A percentile compares a stretch with the other conserved stretches of the same genome.
Evolutionary conservation across 2,888 invertebrate species (phyloP).

Genomic region (Pegoplata infirma): DNA sequence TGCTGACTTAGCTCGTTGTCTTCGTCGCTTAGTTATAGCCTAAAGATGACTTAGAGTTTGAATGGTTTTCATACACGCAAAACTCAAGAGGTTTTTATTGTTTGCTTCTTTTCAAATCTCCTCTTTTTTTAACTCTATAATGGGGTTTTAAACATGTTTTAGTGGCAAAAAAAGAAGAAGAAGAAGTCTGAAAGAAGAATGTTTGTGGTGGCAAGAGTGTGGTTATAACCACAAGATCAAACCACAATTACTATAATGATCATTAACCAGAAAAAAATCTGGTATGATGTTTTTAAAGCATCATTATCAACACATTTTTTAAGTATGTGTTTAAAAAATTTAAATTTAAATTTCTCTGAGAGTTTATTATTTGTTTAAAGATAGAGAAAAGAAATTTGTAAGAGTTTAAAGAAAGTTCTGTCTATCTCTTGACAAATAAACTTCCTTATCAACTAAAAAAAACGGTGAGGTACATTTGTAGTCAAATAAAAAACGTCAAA

Average conservation of each 20-base stretch:
- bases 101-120: conserved; percentile 9
- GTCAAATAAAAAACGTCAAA: no score
- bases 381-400: not conserved
- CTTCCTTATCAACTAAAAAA: not conserved
- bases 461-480: not conserved
- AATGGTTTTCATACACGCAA: conserved; percentile 49
- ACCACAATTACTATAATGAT: conserved; percentile 45
- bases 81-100: conserved; percentile 18
- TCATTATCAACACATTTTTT: not conserved
- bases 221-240: conserved; percentile 46
- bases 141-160: not conserved
- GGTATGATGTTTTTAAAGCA: conserved; percentile 14
- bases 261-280: conserved; percentile 11
- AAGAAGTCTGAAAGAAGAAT: conserved; percentile 34
- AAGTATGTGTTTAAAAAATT: not conserved
- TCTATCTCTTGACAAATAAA: not conserved
- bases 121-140: not conserved
- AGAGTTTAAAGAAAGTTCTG: conserved; percentile 17
- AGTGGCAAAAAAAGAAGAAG: no score
- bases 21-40: conserved; percentile 22
- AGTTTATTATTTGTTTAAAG: not conserved
- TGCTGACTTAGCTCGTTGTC: conserved; percentile 33
- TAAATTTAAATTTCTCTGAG: not conserved
- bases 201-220: conserved; percentile 42
- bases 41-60: conserved; percentile 17